Conservation (phyloP, 92 coral and sea anemone genomes). For the Palythoa grandiflora region DNA sequence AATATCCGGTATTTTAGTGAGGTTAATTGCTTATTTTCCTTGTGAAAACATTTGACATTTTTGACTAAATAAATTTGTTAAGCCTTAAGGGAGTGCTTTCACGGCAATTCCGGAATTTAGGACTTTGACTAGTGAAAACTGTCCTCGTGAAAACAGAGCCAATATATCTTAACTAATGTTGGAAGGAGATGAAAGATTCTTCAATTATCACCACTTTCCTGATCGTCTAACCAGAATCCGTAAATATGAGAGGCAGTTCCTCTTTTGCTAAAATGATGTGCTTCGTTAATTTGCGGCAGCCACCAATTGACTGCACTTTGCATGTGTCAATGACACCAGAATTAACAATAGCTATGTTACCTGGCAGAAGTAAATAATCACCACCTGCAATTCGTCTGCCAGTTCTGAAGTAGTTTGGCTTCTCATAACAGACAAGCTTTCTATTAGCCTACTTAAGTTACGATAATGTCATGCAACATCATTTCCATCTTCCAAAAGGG, state of each 20-base stretch:
- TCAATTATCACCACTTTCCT: constrained; percentile 27
- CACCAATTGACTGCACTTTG: constrained; percentile 78
- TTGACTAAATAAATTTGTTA: too few species aligned
- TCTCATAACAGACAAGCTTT: constrained; percentile 51
- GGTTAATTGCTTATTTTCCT: too few species aligned
- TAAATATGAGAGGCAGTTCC: constrained; percentile 65
- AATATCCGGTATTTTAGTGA: too few species aligned
- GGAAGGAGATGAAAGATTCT: neutral
- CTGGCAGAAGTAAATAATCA: constrained; percentile 61
- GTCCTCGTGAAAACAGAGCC: neutral
- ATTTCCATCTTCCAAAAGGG: constrained; percentile 41
- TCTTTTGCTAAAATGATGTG: constrained; percentile 38
- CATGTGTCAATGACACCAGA: constrained; percentile 65
- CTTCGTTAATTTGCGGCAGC: constrained; percentile 71
- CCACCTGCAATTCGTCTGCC: constrained; percentile 22
- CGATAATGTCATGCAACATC: constrained; percentile 41
- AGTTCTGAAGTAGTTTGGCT: neutral
- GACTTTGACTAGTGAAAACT: too few species aligned
- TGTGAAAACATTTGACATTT: too few species aligned
- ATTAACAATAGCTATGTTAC: constrained; percentile 72
- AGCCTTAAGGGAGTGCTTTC: neutral
- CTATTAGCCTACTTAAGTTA: constrained; percentile 63
- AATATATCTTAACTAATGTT: neutral
- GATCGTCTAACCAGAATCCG: constrained; percentile 75
- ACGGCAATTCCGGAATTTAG: too few species aligned